Evolutionary conservation across 2,797 vertebrate species (phyloP).

Genomic region (Sebastes aleutianus): DNA sequence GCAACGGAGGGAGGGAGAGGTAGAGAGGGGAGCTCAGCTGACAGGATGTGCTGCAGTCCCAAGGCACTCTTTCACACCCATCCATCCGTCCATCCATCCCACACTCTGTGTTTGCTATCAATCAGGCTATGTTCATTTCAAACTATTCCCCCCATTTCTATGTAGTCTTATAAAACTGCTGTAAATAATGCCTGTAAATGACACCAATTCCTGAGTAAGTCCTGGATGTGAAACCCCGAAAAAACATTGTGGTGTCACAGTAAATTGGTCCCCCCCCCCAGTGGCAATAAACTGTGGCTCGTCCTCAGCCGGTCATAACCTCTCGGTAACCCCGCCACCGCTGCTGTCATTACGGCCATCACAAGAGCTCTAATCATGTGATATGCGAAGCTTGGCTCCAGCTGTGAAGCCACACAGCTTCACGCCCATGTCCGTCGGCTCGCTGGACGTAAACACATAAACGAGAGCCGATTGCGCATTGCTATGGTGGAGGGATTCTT

Average conservation of each 20-base stretch:
- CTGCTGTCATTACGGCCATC: conserved; percentile 58
- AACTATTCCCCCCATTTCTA: conserved; percentile 11
- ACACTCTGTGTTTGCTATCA: conserved; percentile 44
- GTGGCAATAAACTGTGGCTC: conserved; percentile 43
- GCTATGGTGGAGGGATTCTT: conserved; percentile 48
- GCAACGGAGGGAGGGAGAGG: background rate
- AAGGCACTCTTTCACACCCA: conserved; percentile 44
- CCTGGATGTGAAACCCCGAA: conserved; percentile 33
- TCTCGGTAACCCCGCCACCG: conserved; percentile 53
- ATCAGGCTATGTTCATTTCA: conserved; percentile 24
- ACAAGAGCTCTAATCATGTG: conserved; percentile 52
- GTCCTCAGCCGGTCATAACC: conserved; percentile 47
- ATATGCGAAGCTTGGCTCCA: conserved; percentile 51
- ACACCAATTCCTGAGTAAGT: conserved; percentile 24
- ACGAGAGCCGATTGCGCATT: conserved; percentile 24
- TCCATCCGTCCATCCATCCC: conserved; percentile 44
- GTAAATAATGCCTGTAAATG: conserved; percentile 34
- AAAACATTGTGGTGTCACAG: conserved; percentile 38
- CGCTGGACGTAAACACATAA: conserved; percentile 55
- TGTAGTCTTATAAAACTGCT: background rate
- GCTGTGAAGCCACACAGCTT: conserved; percentile 52
- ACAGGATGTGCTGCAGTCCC: conserved; percentile 72
- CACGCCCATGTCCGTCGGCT: conserved; percentile 43
- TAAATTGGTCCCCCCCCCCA: conserved; percentile 5
- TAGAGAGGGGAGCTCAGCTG: conserved; percentile 58